Conservation (phyloP, 1,140 invertebrate genomes). For the Drosophila serrata region DNA sequence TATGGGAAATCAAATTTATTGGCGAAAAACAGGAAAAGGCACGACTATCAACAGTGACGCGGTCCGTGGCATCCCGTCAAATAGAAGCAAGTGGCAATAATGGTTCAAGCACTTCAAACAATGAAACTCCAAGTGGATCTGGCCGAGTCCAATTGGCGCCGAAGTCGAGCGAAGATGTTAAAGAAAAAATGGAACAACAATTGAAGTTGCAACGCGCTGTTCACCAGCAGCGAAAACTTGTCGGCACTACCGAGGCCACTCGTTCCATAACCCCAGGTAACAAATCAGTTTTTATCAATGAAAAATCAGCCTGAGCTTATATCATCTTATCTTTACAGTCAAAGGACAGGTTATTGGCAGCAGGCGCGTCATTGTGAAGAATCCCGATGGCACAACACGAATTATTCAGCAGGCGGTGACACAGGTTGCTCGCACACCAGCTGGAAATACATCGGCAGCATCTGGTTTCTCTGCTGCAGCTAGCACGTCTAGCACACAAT, state of each 20-base stretch:
- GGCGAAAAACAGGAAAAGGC: conserved; percentile 92
- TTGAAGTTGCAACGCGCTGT: conserved; percentile 93
- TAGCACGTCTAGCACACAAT: conserved; percentile 30
- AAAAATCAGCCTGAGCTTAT: neutral
- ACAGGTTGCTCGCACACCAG: conserved; percentile 46
- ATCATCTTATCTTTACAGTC: conserved; percentile 22
- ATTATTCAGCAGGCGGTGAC: conserved; percentile 88
- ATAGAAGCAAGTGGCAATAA: conserved; percentile 51
- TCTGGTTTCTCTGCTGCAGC: conserved; percentile 47
- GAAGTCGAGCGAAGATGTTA: conserved; percentile 89
- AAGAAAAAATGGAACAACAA: conserved; percentile 96
- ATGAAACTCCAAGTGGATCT: conserved; percentile 29
- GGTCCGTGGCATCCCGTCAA: conserved; percentile 86
- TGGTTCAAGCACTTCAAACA: conserved; percentile 15
- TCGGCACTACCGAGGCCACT: conserved; percentile 35
- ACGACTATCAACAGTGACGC: conserved; percentile 90
- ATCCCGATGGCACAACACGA: conserved; percentile 91
- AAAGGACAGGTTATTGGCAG: conserved; percentile 79
- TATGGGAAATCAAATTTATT: conserved; percentile 99
- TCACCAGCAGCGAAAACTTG: conserved; percentile 91
- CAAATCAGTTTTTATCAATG: too few species aligned
- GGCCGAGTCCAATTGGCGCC: conserved; percentile 71
- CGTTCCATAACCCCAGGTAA: conserved; percentile 64
- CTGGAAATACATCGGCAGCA: conserved; percentile 56
- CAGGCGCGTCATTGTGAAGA: conserved; percentile 91